phyloP scores from a whole-genome alignment of 2,797 vertebrate species.

The Onychomys leucogaster region DNA sequence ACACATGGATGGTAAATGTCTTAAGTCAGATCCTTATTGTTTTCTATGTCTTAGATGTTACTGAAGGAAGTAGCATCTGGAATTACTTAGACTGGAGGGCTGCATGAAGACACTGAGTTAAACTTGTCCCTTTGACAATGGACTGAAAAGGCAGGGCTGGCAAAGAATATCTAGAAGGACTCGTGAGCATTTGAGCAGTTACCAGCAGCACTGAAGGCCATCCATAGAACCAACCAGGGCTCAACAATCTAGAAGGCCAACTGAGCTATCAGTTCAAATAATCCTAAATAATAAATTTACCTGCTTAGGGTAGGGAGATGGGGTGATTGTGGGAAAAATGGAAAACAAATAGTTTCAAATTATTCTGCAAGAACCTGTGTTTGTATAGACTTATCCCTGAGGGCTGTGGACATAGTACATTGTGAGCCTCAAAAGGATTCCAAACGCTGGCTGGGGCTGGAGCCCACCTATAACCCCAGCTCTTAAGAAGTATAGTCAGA shows the following conservation, averaged over 20 bases:
- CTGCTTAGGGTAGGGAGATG: neutral
- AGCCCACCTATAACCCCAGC: too few species aligned
- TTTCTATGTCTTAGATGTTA: neutral
- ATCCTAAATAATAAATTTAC: neutral
- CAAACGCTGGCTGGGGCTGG: neutral
- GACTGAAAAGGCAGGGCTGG: neutral
- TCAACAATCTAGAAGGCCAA: neutral
- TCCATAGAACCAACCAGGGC: too few species aligned
- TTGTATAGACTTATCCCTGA: neutral
- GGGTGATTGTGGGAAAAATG: neutral
- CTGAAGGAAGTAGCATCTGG: neutral
- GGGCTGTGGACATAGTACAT: too few species aligned
- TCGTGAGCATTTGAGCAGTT: fast-evolving
- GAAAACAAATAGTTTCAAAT: neutral
- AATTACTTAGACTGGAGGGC: neutral
- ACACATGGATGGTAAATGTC: too few species aligned
- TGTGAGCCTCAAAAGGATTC: neutral
- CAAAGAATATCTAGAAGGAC: neutral
- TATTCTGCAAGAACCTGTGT: neutral
- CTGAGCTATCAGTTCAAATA: fast-evolving
- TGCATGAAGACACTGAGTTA: neutral
- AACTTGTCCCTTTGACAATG: neutral
- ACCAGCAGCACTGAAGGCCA: neutral
- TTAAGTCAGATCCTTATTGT: neutral
- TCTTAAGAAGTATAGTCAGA: neutral